Percentiles rank a stretch among this genome's conserved stretches.
Conservation (phyloP, 2,113 vertebrate species). For the Ascaphus truei region DNA sequence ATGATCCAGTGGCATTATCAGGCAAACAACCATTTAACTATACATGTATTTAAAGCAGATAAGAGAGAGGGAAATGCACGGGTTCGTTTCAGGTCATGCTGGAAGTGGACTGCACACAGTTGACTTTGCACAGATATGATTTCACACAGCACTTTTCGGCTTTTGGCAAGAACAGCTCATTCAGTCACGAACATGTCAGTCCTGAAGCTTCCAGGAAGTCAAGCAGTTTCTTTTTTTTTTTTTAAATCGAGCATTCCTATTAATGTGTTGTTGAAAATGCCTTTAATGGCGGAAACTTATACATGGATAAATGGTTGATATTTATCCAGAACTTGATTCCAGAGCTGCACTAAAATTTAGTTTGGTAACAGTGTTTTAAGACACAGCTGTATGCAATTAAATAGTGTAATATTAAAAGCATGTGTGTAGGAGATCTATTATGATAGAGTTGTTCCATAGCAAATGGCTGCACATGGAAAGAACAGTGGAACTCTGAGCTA, state of each 20-base stretch:
- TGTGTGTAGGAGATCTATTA: slow-evolving; percentile 63
- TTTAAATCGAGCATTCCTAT: slow-evolving; percentile 4
- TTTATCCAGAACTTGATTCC: slow-evolving; percentile 58
- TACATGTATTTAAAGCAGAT: slow-evolving; percentile 4
- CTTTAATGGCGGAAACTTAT: slow-evolving; percentile 52
- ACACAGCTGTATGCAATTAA: slow-evolving; percentile 70
- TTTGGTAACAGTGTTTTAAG: slow-evolving; percentile 66
- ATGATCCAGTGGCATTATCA: background rate
- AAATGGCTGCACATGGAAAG: slow-evolving; percentile 52
- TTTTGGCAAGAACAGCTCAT: slow-evolving; percentile 44
- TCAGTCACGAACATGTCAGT: slow-evolving; percentile 44
- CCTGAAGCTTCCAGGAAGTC: slow-evolving; percentile 53
- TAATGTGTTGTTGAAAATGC: slow-evolving; percentile 37
- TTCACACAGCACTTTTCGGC: slow-evolving; percentile 59
- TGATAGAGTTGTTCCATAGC: slow-evolving; percentile 58
- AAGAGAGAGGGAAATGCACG: slow-evolving; percentile 15
- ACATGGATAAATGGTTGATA: slow-evolving; percentile 55
- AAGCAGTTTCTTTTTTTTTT: slow-evolving; percentile 9
- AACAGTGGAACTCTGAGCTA: slow-evolving; percentile 39
- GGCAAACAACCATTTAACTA: background rate
- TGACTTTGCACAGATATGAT: slow-evolving; percentile 54
- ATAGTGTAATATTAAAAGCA: slow-evolving; percentile 71
- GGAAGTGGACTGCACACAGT: slow-evolving; percentile 46
- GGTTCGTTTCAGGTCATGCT: slow-evolving; percentile 61
- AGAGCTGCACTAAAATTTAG: slow-evolving; percentile 56